phyloP scores from a whole-genome alignment of 2,888 invertebrate species.

The Mythimna albipuncta region DNA sequence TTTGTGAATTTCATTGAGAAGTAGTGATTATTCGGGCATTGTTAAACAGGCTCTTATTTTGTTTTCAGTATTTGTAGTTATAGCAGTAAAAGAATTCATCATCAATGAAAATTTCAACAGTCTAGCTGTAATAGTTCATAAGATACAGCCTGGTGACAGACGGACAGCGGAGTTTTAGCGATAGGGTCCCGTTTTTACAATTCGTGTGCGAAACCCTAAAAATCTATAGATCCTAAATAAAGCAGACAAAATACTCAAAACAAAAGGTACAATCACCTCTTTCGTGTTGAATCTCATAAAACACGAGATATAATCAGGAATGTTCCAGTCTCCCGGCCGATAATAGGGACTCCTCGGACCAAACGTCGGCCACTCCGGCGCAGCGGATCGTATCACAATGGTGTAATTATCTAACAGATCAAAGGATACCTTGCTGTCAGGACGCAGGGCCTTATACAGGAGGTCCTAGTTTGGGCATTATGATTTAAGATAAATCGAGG shows the following conservation, averaged over 20 bases:
- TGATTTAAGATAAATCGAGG: slow-evolving; percentile 9
- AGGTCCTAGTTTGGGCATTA: slow-evolving; percentile 39
- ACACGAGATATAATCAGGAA: slow-evolving; percentile 2
- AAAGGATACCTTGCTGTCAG: slow-evolving; percentile 65
- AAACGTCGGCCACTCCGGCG: slow-evolving; percentile 56
- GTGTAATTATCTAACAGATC: slow-evolving; percentile 76
- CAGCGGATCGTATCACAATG: slow-evolving; percentile 70
- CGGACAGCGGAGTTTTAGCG: too few species aligned
- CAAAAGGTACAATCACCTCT: neutral
- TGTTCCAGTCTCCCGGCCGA: slow-evolving; percentile 11
- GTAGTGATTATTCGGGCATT: too few species aligned
- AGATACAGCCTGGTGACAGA: too few species aligned
- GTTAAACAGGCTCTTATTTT: too few species aligned
- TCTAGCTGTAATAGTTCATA: too few species aligned
- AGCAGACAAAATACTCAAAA: neutral
- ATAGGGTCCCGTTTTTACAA: too few species aligned
- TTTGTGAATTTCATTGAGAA: too few species aligned
- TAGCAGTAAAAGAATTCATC: too few species aligned
- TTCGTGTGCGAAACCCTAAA: too few species aligned
- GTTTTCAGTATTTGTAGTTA: too few species aligned
- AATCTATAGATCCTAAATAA: too few species aligned
- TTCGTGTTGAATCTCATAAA: neutral
- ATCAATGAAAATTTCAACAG: too few species aligned
- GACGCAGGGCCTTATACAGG: slow-evolving; percentile 65
- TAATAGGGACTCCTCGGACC: slow-evolving; percentile 56